phyloP scores from a whole-genome alignment of 2,888 invertebrate species.

The Pinctada fucata region DNA sequence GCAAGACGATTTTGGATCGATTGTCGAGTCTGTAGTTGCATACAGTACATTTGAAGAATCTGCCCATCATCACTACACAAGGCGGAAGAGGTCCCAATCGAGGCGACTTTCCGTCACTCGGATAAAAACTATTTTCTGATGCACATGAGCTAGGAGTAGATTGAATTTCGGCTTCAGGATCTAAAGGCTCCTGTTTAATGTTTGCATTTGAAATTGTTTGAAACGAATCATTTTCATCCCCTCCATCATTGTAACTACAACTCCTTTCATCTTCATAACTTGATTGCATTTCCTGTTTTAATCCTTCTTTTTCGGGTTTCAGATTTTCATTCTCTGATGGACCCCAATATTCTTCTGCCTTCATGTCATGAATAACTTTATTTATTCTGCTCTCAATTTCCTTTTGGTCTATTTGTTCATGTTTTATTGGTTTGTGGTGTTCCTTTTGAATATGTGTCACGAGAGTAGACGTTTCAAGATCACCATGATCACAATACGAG shows the following conservation, averaged over 20 bases:
- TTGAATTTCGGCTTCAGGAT: neutral
- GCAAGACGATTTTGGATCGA: conserved; percentile 1
- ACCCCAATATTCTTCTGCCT: conserved; percentile 33
- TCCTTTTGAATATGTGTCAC: conserved; percentile 55
- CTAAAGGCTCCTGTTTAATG: neutral
- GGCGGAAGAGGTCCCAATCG: conserved; percentile 10
- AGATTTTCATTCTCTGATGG: neutral
- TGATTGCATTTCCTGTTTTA: neutral
- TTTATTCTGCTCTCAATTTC: conserved; percentile 37
- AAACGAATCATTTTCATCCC: neutral
- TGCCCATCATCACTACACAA: neutral
- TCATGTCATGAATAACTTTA: conserved; percentile 40
- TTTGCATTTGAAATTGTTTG: neutral
- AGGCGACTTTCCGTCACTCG: neutral
- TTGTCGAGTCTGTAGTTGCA: conserved; percentile 7
- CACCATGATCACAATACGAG: conserved; percentile 61
- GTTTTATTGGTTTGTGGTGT: conserved; percentile 42
- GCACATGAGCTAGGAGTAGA: neutral
- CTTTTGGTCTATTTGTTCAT: conserved; percentile 20
- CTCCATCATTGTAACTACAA: neutral
- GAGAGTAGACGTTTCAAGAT: conserved; percentile 50
- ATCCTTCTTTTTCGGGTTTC: neutral
- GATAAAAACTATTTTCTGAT: neutral
- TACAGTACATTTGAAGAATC: conserved; percentile 17
- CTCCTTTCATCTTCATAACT: neutral